phyloP scores from a whole-genome alignment of 2,888 invertebrate genomes.

The Abscondita cerata region DNA sequence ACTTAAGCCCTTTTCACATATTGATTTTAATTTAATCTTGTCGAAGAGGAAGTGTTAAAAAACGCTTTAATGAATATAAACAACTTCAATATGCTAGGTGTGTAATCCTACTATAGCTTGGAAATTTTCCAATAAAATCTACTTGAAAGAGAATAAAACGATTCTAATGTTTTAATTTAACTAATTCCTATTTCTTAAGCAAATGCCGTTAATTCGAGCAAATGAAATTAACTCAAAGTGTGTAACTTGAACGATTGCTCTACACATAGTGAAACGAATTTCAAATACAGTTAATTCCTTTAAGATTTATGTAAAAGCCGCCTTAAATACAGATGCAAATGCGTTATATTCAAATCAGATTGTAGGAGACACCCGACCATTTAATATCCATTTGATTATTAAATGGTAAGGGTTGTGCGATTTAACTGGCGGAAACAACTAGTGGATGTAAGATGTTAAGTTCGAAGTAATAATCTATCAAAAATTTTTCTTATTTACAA shows the following conservation, averaged over 20 bases:
- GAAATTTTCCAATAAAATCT: constrained; percentile 18
- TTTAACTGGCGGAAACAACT: constrained; percentile 25
- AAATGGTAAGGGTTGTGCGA: constrained; percentile 27
- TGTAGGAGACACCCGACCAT: constrained; percentile 33
- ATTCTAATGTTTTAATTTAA: constrained; percentile 35
- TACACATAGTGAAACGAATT: constrained; percentile 37
- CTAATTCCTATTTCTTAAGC: constrained; percentile 43
- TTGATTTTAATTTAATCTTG: neutral
- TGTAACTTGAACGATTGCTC: constrained; percentile 42
- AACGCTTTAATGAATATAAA: constrained; percentile 25
- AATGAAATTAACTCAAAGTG: constrained; percentile 48
- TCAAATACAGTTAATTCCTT: constrained; percentile 42
- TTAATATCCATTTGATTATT: constrained; percentile 35
- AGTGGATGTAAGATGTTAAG: constrained; percentile 15
- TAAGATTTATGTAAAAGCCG: constrained; percentile 40
- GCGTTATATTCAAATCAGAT: constrained; percentile 38
- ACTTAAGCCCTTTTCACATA: neutral
- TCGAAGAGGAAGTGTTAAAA: neutral
- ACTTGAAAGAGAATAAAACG: constrained; percentile 20
- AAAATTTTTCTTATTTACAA: constrained; percentile 27
- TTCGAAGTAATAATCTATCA: constrained; percentile 11
- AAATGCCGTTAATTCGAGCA: constrained; percentile 43
- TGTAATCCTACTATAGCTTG: neutral
- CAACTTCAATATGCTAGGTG: constrained; percentile 10
- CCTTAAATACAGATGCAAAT: constrained; percentile 43